These are phyloP conservation scores for Pomatostomus ruficeps DNA, from an alignment of 2,113 vertebrate genomes.

Conservation along the genomic window DNA sequence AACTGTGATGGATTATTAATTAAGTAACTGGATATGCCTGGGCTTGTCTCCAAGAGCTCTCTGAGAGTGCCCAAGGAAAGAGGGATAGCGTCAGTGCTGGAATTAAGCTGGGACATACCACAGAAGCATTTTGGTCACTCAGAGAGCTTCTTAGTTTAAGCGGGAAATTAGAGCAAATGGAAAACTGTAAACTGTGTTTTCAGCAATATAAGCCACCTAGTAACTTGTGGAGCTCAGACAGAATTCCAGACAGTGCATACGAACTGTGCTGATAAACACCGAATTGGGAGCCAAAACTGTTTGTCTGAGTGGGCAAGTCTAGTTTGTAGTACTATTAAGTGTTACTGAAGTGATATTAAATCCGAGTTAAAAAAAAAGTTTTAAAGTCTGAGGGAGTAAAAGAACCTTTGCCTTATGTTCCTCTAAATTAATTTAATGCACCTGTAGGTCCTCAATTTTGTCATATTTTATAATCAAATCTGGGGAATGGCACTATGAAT, in stretches of 20 bases:
- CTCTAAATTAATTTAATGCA: not conserved
- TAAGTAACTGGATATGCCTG: not conserved
- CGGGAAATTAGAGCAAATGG: not conserved
- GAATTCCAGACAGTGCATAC: not conserved
- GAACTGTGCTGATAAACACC: not conserved
- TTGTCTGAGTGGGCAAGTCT: not conserved
- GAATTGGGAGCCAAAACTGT: not conserved
- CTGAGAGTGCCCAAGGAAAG: not conserved
- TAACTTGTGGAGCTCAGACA: not conserved
- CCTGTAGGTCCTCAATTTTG: not conserved
- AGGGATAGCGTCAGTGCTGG: not conserved
- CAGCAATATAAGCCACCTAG: not conserved
- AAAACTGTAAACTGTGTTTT: not conserved
- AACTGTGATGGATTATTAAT: constrained; percentile 33
- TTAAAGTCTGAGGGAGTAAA: not conserved
- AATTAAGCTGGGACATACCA: not conserved
- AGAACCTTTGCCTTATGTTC: not conserved
- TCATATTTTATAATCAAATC: not conserved
- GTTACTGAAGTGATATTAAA: not conserved
- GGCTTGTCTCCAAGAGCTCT: not conserved
- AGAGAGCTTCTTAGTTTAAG: not conserved
- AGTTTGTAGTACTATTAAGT: not conserved
- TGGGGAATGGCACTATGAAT: not conserved
- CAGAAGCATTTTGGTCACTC: not conserved
- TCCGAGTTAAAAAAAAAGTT: not conserved